Percentiles rank a stretch among this genome's conserved stretches.
These are phyloP conservation scores for Chiloscyllium plagiosum DNA, from an alignment of 2,113 vertebrate species.

Conservation along the genomic window DNA sequence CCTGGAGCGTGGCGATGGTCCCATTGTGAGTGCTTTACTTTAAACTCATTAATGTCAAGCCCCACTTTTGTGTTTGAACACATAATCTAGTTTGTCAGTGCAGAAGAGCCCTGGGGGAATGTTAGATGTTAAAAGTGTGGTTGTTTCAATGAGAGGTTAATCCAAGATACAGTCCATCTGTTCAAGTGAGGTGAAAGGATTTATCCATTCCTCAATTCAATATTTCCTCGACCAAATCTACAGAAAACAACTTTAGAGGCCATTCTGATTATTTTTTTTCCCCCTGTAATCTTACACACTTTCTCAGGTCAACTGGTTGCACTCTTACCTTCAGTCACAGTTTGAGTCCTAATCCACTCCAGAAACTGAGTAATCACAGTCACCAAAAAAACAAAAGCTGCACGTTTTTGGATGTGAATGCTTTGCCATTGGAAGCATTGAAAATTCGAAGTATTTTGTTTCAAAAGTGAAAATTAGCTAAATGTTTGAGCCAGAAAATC, in stretches of 20 bases:
- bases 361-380: too few relatives aligned
- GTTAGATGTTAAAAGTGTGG: background rate
- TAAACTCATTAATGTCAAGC: background rate
- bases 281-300: too few relatives aligned
- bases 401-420: background rate
- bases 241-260: background rate
- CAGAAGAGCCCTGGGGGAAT: background rate
- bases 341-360: too few relatives aligned
- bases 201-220: background rate
- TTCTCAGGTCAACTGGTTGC: too few relatives aligned
- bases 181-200: background rate
- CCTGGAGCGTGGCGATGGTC: slow-evolving; percentile 92
- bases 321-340: too few relatives aligned
- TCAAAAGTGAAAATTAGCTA: background rate
- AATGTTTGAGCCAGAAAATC: background rate
- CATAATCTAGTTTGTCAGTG: background rate
- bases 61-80: background rate
- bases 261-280: background rate
- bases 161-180: background rate
- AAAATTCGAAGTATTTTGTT: background rate
- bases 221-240: background rate
- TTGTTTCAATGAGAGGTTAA: background rate
- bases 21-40: slow-evolving; percentile 77
- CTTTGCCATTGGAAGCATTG: background rate
- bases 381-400: background rate